Percentiles rank a stretch among this genome's conserved stretches.
Evolutionary conservation across 2,888 invertebrate genomes (phyloP).

Genomic region (Andricus curvator): DNA sequence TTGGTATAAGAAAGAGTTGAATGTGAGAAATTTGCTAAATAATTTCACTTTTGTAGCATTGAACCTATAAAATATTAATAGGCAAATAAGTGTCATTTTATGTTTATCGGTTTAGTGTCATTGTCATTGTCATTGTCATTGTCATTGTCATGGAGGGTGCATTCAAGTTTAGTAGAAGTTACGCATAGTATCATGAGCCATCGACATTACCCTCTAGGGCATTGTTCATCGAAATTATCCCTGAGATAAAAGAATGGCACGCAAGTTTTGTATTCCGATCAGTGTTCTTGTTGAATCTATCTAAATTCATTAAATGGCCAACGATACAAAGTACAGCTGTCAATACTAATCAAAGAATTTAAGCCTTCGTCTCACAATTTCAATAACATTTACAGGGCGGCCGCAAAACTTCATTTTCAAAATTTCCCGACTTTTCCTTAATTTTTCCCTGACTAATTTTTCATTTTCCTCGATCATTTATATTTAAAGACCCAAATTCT

Average conservation of each 20-base stretch:
- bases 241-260: slow-evolving; percentile 8
- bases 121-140: slow-evolving; percentile 44
- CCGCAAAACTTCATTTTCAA: too few relatives aligned
- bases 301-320: slow-evolving; percentile 28
- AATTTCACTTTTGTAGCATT: not conserved
- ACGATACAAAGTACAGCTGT: not conserved
- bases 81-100: not conserved
- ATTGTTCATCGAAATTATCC: slow-evolving; percentile 20
- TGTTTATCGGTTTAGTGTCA: slow-evolving; percentile 30
- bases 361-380: not conserved
- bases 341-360: not conserved
- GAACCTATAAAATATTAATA: not conserved
- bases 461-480: too few relatives aligned
- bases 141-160: slow-evolving; percentile 42
- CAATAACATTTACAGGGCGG: too few relatives aligned
- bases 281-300: slow-evolving; percentile 19
- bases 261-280: slow-evolving; percentile 3
- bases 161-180: slow-evolving; percentile 29
- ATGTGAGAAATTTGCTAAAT: slow-evolving; percentile 41
- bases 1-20: slow-evolving; percentile 41
- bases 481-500: too few relatives aligned
- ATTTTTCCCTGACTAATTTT: too few relatives aligned
- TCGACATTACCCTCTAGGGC: slow-evolving; percentile 8
- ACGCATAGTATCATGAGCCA: slow-evolving; percentile 16
- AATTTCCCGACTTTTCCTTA: too few relatives aligned